Percentiles rank a stretch among this genome's conserved stretches.
Conservation (phyloP, 2,797 vertebrate genomes). For the Dermochelys coriacea region DNA sequence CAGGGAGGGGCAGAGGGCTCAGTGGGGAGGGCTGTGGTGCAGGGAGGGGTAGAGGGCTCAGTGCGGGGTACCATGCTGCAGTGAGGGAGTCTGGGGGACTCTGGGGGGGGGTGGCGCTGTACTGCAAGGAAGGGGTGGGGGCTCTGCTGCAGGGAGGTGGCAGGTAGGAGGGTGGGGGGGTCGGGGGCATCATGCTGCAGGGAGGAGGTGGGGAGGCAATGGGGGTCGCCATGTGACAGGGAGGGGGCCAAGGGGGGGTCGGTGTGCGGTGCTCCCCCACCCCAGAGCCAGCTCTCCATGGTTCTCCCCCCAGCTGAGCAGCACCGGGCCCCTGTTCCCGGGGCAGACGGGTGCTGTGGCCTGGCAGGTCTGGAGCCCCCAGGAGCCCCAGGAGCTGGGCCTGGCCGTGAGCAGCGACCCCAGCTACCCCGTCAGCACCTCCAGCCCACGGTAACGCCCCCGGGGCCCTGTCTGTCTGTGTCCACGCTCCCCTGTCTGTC, state of each 20-base stretch:
- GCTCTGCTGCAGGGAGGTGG: too few relatives aligned
- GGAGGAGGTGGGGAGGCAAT: too few relatives aligned
- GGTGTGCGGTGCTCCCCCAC: fast-evolving
- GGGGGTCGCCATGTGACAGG: too few relatives aligned
- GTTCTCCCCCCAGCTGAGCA: constrained; percentile 44
- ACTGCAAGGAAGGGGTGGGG: too few relatives aligned
- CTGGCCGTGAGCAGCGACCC: constrained; percentile 77
- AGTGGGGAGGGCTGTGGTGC: neutral
- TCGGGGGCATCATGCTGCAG: too few relatives aligned
- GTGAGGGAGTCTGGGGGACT: neutral
- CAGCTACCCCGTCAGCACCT: neutral
- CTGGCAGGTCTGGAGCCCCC: constrained; percentile 82
- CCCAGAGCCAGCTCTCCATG: too few relatives aligned
- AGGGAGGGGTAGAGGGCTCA: neutral
- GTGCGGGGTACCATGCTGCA: too few relatives aligned
- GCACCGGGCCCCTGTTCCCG: constrained; percentile 77
- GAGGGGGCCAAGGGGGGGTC: too few relatives aligned
- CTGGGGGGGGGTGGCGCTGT: neutral
- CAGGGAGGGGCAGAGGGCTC: neutral
- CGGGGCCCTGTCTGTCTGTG: constrained; percentile 15
- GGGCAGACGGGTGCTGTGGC: constrained; percentile 77
- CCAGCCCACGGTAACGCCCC: constrained; percentile 45
- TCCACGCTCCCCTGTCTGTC: neutral
- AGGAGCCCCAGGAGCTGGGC: constrained; percentile 76
- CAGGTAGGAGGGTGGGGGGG: too few relatives aligned